These are phyloP conservation scores for Gasterosteus aculeatus DNA, from an alignment of 2,113 vertebrate genomes.

Conservation along the genomic window DNA sequence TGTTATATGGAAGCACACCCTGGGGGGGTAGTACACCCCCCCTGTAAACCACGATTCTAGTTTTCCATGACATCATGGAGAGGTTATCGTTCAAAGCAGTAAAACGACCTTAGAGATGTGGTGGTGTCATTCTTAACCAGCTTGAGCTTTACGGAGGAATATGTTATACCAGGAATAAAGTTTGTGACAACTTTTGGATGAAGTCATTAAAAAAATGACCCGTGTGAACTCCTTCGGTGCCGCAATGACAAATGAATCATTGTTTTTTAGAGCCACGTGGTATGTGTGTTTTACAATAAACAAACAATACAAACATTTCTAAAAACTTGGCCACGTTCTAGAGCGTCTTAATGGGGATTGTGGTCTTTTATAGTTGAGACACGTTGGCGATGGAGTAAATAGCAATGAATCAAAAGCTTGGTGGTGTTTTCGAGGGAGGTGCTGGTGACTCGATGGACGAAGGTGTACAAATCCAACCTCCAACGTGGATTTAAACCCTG, in stretches of 20 bases:
- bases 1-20: constrained; percentile 46
- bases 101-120: constrained; percentile 37
- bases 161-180: background rate
- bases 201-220: background rate
- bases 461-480: background rate
- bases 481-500: background rate
- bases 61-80: constrained; percentile 78
- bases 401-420: constrained; percentile 50
- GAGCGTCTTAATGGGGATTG: constrained; percentile 50
- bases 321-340: constrained; percentile 10
- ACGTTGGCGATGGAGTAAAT: constrained; percentile 37
- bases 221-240: background rate
- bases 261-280: constrained; percentile 47
- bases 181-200: background rate
- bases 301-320: constrained; percentile 7
- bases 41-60: constrained; percentile 46
- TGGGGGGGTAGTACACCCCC: constrained; percentile 48
- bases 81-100: constrained; percentile 53
- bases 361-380: constrained; percentile 47
- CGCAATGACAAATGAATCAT: constrained; percentile 3
- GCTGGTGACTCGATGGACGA: background rate
- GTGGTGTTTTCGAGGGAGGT: constrained; percentile 27
- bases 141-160: constrained; percentile 20
- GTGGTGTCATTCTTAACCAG: constrained; percentile 12
- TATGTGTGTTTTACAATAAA: constrained; percentile 24